Base-by-base conservation (phyloP, 2,888 invertebrate genomes). In the Tenthredo mesomela region DNA sequence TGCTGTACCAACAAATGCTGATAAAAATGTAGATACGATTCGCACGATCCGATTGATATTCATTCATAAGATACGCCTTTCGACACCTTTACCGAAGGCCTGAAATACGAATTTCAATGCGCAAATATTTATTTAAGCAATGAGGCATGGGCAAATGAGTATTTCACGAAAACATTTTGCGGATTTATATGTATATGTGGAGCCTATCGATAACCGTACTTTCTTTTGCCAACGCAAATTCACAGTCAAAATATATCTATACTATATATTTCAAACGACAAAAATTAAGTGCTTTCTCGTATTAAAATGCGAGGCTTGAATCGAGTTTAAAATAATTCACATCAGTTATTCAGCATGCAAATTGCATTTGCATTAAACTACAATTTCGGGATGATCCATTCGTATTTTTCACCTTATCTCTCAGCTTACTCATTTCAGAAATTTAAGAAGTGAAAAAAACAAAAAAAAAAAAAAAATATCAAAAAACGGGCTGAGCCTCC, bases 111-210 rank as follows among this genome's bases (percentile, higher is more conserved):
- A 37, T 61, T 80, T 40, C n/a, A 80, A 80, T 80, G 18, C 25
- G 80, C 37, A 43, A 80, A 80, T 80, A 80, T 61, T 80, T 80
- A 40, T 80, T 40, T 40, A 80, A 37, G 58, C 61, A 61, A 80
- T 80, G 80, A 58, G 61, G 61, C 40, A 61, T 80, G 80, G n/a
- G 37, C 61, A 61, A 40, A 43, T 80, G 80, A 80, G 61, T 80
- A 80, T 80, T 80, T 80, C 40, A 37, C 10, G 25, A 15, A 4
- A 37, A 61, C 33, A 12, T 80, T 61, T 61, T 4, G 21, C 40
- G 1, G 9, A 61, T 37, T 33, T 61, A 40, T 40, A 37, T 33
- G 7, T 21, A 61, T 80, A 40, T 2, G 47, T 33, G 21, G 3
- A 15, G 33, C 37, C n/a, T 61, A 40, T 58, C 80, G 58, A 58